Percentiles rank a stretch among this genome's conserved stretches.
These are phyloP conservation scores for Alaudala cheleensis DNA, from an alignment of 2,113 vertebrate genomes.

Conservation along the genomic window DNA sequence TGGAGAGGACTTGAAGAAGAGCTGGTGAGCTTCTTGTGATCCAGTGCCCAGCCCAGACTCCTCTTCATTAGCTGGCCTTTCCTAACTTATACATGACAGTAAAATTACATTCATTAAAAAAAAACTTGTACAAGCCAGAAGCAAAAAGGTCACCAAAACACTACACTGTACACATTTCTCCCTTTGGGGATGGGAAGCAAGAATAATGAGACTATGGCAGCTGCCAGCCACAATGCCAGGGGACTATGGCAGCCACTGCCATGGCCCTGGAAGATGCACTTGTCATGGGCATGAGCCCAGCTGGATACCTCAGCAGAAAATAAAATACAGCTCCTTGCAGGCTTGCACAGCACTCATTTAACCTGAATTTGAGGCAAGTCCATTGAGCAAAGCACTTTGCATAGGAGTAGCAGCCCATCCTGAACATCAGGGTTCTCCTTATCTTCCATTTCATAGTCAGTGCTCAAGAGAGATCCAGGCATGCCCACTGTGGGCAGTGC, in stretches of 20 bases:
- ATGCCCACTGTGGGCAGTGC: neutral
- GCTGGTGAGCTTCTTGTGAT: neutral
- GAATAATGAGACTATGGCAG: neutral
- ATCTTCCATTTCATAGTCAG: neutral
- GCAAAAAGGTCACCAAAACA: neutral
- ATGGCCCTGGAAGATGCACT: rapidly evolving
- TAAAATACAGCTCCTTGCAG: neutral
- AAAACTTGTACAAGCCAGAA: neutral
- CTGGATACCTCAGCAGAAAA: neutral
- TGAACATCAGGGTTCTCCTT: neutral
- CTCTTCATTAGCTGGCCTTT: neutral
- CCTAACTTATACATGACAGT: rapidly evolving
- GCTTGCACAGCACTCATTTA: neutral
- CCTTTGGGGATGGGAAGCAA: neutral
- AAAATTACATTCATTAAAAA: neutral
- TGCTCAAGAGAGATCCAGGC: neutral
- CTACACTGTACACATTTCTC: neutral
- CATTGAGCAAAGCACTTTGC: neutral
- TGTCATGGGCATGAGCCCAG: neutral
- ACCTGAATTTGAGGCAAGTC: neutral
- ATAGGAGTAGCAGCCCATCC: neutral
- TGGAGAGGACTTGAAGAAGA: neutral
- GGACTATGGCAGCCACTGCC: neutral
- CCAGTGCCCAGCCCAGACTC: neutral
- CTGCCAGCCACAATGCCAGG: neutral